These are phyloP conservation scores for Bos indicus DNA, from an alignment of 2,113 vertebrate species.

Conservation along the genomic window DNA sequence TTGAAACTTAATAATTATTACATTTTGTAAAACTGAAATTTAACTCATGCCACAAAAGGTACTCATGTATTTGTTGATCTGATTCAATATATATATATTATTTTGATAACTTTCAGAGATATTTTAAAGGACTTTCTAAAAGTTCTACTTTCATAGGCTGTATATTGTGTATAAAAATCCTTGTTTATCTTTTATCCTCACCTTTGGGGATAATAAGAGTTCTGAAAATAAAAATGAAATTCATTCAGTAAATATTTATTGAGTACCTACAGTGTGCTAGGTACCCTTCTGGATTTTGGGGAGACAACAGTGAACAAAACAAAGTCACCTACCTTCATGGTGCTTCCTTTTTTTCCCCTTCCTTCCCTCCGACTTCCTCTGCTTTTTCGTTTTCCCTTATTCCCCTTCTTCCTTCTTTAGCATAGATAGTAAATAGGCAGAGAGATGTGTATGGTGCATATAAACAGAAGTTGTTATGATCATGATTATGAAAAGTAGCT, in stretches of 20 bases:
- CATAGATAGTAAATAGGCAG: neutral
- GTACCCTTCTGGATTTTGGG: neutral
- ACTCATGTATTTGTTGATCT: slow-evolving; percentile 13
- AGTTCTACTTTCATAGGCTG: neutral
- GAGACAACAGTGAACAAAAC: neutral
- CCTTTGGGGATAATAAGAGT: neutral
- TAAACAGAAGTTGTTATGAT: neutral
- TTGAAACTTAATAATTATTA: slow-evolving; percentile 20
- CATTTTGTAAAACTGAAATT: slow-evolving; percentile 42
- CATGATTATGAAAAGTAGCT: neutral
- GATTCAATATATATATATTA: neutral
- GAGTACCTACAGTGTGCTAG: neutral
- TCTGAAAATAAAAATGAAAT: slow-evolving; percentile 43
- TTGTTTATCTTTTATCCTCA: slow-evolving; percentile 18
- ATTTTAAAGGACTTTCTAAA: slow-evolving; percentile 17
- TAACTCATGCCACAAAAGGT: neutral
- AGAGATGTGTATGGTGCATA: neutral
- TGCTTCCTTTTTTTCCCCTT: neutral
- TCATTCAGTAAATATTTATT: slow-evolving; percentile 2
- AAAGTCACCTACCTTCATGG: neutral
- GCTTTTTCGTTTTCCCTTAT: neutral
- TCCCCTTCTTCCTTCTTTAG: neutral
- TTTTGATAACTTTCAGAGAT: neutral
- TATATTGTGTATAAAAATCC: neutral
- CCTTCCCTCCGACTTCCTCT: neutral